A percentile compares a stretch with the other conserved stretches of the same genome.
phyloP scores from a whole-genome alignment of 2,113 vertebrate species.

The Melanocharis versteri region DNA sequence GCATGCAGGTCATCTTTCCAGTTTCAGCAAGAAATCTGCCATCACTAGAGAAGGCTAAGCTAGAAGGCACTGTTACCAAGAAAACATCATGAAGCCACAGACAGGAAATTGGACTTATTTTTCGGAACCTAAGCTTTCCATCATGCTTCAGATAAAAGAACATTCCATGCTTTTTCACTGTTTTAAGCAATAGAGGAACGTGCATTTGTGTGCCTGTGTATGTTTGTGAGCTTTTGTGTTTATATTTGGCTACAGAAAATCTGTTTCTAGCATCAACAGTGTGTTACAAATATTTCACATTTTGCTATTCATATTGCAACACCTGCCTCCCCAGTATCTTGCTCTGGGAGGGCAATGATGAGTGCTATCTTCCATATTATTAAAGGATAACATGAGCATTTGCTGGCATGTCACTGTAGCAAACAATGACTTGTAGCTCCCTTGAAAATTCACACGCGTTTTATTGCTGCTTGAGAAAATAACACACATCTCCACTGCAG shows the following conservation, averaged over 20 bases:
- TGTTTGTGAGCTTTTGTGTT: background rate
- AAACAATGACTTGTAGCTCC: slow-evolving; percentile 43
- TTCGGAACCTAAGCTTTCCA: background rate
- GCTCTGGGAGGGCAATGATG: background rate
- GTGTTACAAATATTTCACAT: background rate
- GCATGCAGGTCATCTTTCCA: background rate
- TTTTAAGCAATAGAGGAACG: background rate
- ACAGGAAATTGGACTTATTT: background rate
- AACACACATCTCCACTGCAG: background rate
- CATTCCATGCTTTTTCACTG: background rate
- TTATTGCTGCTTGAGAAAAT: slow-evolving; percentile 51
- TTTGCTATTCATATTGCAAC: background rate
- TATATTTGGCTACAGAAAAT: background rate
- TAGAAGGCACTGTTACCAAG: background rate
- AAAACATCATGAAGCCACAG: background rate
- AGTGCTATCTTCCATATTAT: background rate
- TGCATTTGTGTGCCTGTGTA: background rate
- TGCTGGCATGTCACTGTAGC: background rate
- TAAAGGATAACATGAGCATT: slow-evolving; percentile 6
- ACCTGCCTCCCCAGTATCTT: background rate
- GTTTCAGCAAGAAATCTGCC: background rate
- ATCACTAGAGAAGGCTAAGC: background rate
- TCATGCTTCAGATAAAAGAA: background rate
- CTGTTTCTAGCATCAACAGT: background rate
- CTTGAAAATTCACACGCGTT: slow-evolving; percentile 1